Conservation (phyloP, 1,140 invertebrate species). For the Hyposmocoma kahamanoa region DNA sequence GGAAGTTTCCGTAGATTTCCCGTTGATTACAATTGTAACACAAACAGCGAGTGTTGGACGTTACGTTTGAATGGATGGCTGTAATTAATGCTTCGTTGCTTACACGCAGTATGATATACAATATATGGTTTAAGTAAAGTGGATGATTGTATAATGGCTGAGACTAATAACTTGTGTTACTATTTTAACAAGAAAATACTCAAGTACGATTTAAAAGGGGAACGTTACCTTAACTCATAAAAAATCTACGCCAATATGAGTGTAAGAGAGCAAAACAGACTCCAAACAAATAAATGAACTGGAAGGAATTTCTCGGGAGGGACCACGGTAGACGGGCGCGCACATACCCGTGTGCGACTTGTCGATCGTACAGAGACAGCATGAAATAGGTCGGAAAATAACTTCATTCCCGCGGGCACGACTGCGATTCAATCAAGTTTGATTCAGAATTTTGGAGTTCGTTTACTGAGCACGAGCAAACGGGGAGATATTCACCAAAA, state of each 20-base stretch:
- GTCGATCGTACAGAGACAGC: conserved; percentile 40
- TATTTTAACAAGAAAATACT: no score
- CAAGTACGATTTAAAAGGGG: background rate
- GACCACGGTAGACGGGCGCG: conserved; percentile 25
- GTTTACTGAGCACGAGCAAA: conserved; percentile 50
- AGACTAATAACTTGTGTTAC: no score
- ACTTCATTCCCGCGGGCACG: conserved; percentile 54
- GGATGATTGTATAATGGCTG: no score
- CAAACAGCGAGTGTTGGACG: no score
- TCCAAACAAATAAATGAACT: conserved; percentile 59
- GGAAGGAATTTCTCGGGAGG: conserved; percentile 59
- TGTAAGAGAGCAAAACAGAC: conserved; percentile 26
- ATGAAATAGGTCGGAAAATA: conserved; percentile 68
- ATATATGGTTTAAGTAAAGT: no score
- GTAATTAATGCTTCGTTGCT: no score
- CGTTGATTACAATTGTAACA: no score
- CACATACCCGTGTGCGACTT: conserved; percentile 34
- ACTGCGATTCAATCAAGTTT: conserved; percentile 64
- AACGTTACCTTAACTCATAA: conserved; percentile 18
- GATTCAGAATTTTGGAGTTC: conserved; percentile 67
- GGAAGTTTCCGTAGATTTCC: conserved; percentile 17
- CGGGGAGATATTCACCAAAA: conserved; percentile 40
- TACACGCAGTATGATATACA: no score
- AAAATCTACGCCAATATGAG: conserved; percentile 25
- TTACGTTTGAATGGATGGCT: no score